Evolutionary conservation across 1,140 invertebrate species (phyloP), one percentile per base, ranked within the genome.

Genomic region (Drosophila littoralis): DNA sequence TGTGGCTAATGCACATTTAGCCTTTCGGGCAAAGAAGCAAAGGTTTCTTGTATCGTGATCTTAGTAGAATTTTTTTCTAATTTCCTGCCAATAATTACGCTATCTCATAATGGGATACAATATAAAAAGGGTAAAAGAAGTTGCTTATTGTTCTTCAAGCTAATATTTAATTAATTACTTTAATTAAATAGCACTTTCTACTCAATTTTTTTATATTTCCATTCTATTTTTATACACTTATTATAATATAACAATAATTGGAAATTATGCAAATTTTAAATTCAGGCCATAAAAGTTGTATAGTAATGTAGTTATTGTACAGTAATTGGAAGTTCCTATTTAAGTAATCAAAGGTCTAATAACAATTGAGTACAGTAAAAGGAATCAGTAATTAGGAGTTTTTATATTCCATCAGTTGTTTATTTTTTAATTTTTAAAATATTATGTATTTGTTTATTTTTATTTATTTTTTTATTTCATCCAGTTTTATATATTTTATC

Each of bases 11-110:
- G 57, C 35, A 35, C 13, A 10, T 45, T 22, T 55, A 33, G 52
- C 13, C 52, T 55, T 38, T 59, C 17, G 32, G 9, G n/a, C 32
- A 36, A 13, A 17, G 12, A 61, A 43, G 32, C n/a, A 61, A 43
- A 10, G 36, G 9, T 54, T 65, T 45, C 33, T 10, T 48, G 13
- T 28, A 57, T 57, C 38, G 42, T 57, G 38, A 57, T 57, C 9
- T 2, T 9, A 28, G 46, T 9, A 17, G 17, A 2, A 28, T 42
- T 57, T 28, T 40, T 55, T 12, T 38, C 12, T 57, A 9, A 17
- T 46, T 46, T 17, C 22, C 5, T 46, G 17, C 17, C 28, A 10
- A 17, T 48, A 28, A 28, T 48, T 48, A 28, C 2, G 46, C 46
- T 28, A 12, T 28, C 4, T 4, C 22, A 28, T 28, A 5, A 28